These are phyloP conservation scores for Entomobrya proxima DNA, from an alignment of 2,888 invertebrate genomes.

Conservation along the genomic window DNA sequence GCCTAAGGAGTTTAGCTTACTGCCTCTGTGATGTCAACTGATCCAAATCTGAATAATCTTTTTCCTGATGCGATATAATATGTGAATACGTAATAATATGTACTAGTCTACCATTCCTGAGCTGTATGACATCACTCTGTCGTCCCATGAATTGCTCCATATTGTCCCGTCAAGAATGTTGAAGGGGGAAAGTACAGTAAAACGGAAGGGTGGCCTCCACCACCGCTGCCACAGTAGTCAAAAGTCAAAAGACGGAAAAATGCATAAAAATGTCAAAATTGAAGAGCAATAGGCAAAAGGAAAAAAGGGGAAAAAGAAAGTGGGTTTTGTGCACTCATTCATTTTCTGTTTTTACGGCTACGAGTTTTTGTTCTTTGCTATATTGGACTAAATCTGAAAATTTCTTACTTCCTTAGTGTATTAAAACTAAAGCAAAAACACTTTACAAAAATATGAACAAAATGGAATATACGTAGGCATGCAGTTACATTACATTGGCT, in stretches of 20 bases:
- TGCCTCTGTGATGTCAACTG: conserved; percentile 36
- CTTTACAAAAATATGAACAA: neutral
- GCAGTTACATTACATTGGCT: neutral
- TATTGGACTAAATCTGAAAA: conserved; percentile 42
- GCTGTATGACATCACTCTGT: conserved; percentile 58
- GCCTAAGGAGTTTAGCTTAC: conserved; percentile 31
- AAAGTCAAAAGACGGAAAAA: conserved; percentile 44
- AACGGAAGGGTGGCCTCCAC: conserved; percentile 46
- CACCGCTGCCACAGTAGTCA: conserved; percentile 29
- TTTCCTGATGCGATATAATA: conserved; percentile 44
- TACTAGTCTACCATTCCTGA: no score
- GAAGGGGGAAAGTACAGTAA: neutral
- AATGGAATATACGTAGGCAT: neutral
- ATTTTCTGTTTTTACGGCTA: neutral
- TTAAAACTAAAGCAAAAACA: conserved; percentile 39
- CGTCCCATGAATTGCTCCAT: conserved; percentile 41
- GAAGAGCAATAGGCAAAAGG: conserved; percentile 52
- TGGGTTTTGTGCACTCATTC: conserved; percentile 6
- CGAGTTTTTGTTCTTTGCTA: neutral
- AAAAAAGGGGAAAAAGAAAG: conserved; percentile 58
- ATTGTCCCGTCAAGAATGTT: conserved; percentile 8
- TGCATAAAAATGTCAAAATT: conserved; percentile 69
- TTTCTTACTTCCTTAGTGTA: conserved; percentile 40
- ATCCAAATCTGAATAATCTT: conserved; percentile 65
- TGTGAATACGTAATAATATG: conserved; percentile 58